A percentile compares a stretch with the other conserved stretches of the same genome.
phyloP scores from a whole-genome alignment of 2,113 vertebrate genomes.

The Seriola dumerili region DNA sequence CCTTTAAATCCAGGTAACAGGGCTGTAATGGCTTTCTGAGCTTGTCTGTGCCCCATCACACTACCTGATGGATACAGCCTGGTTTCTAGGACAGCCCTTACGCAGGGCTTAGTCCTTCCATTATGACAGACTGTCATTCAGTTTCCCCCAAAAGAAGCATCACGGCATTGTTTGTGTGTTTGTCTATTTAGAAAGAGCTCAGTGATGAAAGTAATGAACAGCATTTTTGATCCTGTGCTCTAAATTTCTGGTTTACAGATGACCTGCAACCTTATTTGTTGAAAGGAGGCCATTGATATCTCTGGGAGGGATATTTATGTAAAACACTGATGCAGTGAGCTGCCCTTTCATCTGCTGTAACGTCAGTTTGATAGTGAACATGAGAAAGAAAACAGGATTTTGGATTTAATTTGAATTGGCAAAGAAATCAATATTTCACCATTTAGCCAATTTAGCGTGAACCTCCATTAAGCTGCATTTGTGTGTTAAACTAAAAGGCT shows the following conservation, averaged over 20 bases:
- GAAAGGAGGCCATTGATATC: background rate
- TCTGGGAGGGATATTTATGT: background rate
- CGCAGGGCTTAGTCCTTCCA: background rate
- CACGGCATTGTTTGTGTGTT: background rate
- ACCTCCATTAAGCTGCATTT: too few species aligned
- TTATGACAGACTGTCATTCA: background rate
- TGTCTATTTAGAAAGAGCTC: slow-evolving; percentile 22
- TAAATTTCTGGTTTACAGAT: slow-evolving; percentile 16
- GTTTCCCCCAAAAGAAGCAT: background rate
- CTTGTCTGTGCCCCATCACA: background rate
- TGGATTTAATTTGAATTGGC: background rate
- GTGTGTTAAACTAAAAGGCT: too few species aligned
- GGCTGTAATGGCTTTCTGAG: background rate
- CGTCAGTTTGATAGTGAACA: background rate
- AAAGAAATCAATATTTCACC: background rate
- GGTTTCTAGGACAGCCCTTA: background rate
- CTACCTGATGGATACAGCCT: background rate
- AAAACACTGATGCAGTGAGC: background rate
- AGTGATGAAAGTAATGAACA: background rate
- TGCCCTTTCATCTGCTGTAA: background rate
- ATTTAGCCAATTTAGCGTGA: too few species aligned
- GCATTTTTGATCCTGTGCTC: background rate
- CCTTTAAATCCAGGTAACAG: background rate
- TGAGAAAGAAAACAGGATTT: background rate
- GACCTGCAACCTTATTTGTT: background rate